phyloP scores from a whole-genome alignment of 2,888 invertebrate genomes.

The Selenia dentaria region DNA sequence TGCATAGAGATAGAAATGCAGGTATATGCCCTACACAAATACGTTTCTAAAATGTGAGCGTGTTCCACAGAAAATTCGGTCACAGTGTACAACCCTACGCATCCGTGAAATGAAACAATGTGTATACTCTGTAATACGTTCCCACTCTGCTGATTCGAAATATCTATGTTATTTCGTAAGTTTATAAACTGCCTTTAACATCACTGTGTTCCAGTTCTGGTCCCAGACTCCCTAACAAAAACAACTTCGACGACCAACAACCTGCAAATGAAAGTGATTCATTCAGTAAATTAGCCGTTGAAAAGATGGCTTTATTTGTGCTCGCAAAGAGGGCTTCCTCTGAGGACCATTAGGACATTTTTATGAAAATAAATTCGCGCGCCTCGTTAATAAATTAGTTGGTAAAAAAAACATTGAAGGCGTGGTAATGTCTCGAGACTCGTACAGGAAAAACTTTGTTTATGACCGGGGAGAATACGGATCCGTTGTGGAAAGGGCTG shows the following conservation, averaged over 20 bases:
- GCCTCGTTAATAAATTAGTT: conserved; percentile 41
- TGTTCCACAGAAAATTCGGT: too few species aligned
- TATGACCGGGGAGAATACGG: conserved; percentile 7
- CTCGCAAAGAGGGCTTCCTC: conserved; percentile 26
- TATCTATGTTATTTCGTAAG: too few species aligned
- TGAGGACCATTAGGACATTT: conserved; percentile 36
- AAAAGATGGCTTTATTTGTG: conserved; percentile 58
- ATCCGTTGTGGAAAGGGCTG: not conserved
- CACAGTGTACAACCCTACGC: too few species aligned
- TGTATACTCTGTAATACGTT: too few species aligned
- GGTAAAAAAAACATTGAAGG: conserved; percentile 27
- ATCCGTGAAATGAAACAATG: too few species aligned
- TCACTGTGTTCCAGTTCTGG: conserved; percentile 2
- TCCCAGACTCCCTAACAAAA: conserved; percentile 40
- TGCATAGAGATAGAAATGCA: too few species aligned
- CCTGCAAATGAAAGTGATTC: conserved; percentile 65
- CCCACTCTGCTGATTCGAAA: too few species aligned
- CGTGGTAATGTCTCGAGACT: conserved; percentile 27
- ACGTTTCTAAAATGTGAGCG: too few species aligned
- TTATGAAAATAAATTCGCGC: conserved; percentile 40
- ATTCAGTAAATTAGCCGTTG: conserved; percentile 61
- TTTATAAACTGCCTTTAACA: not conserved
- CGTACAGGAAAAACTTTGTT: conserved; percentile 15
- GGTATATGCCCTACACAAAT: too few species aligned
- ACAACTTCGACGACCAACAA: conserved; percentile 43